Base-by-base conservation (phyloP, 2,113 vertebrate genomes). In the Chloropsis cyanopogon region DNA sequence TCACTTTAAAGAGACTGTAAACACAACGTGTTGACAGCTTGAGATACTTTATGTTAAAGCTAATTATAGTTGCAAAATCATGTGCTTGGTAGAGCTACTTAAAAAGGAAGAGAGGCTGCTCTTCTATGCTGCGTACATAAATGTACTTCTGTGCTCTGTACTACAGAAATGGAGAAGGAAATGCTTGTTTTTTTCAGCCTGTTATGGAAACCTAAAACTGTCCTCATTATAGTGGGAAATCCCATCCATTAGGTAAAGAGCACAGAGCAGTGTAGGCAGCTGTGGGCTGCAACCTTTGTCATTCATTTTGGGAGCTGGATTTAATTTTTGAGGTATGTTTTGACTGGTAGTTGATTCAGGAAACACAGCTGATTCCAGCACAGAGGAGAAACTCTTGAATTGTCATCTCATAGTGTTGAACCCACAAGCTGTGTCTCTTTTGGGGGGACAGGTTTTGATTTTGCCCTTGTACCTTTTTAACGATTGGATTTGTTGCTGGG, bases 251-350 rank as follows among this genome's bases (percentile, higher is more conserved):
- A 10, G 13, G 26, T 19, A 24, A 44, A 69, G 33, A 35, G 6
- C 0, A 0, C 1, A 31, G 28, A 69, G 35, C 10, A 6, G 20
- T 12, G 33, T 23, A 23, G 17, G n/a, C 18, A 80, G 33, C 54
- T 59, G 42, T 26, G 68, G 63, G 71, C 46, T 72, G 31, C 59
- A 49, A 4, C 37, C 3, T 66, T 64, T 39, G 17, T 22, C 78
- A 39, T n/a, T 6, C 2, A 7, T 39, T 53, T 35, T 17, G 17
- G 64, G 46, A 92, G 33, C 50, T 70, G 46, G 22, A 14, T 59
- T 75, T 88, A 22, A n/a, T 60, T 73, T 39, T n/a, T 82, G 64
- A 63, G 26, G 15, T 73, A 7, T 26, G 23, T 78, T 93, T 81
- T 84, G 50, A 19, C 63, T 41, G 12, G 26, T 47, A 24, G 14